These are phyloP conservation scores for Panonychus citri DNA, from an alignment of 1,140 invertebrate genomes.

Conservation along the genomic window DNA sequence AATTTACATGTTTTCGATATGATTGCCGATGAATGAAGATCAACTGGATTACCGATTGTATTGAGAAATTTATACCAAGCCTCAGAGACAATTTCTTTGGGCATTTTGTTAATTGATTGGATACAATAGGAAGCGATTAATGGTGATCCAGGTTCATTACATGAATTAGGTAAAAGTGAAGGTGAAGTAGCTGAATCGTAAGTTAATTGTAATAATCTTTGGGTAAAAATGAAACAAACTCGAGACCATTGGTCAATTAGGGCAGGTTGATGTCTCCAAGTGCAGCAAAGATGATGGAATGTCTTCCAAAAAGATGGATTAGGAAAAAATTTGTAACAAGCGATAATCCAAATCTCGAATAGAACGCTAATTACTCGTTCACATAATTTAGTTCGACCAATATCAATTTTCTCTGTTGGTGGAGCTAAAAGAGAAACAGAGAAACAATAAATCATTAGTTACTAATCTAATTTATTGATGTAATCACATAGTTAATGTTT, in stretches of 20 bases:
- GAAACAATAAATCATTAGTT: not conserved
- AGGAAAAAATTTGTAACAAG: conserved; percentile 68
- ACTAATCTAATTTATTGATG: no score
- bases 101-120: conserved; percentile 36
- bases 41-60: conserved; percentile 76
- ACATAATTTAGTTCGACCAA: conserved; percentile 67
- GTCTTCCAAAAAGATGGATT: conserved; percentile 88
- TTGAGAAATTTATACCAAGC: conserved; percentile 83
- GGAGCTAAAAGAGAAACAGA: conserved; percentile 30
- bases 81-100: conserved; percentile 65
- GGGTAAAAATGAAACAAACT: conserved; percentile 66
- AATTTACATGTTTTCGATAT: conserved; percentile 66
- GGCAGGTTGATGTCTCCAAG: conserved; percentile 74
- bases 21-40: conserved; percentile 59
- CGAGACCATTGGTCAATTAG: conserved; percentile 86
- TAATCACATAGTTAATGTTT: no score
- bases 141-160: not conserved
- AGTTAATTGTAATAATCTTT: conserved; percentile 34
- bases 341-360: conserved; percentile 81
- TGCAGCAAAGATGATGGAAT: conserved; percentile 64
- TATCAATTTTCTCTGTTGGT: conserved; percentile 68
- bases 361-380: conserved; percentile 76
- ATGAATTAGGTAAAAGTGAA: not conserved
- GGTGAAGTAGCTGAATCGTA: not conserved
- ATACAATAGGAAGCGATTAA: not conserved